phyloP scores from a whole-genome alignment of 2,888 invertebrate genomes.

The Watsonalla cultraria region DNA sequence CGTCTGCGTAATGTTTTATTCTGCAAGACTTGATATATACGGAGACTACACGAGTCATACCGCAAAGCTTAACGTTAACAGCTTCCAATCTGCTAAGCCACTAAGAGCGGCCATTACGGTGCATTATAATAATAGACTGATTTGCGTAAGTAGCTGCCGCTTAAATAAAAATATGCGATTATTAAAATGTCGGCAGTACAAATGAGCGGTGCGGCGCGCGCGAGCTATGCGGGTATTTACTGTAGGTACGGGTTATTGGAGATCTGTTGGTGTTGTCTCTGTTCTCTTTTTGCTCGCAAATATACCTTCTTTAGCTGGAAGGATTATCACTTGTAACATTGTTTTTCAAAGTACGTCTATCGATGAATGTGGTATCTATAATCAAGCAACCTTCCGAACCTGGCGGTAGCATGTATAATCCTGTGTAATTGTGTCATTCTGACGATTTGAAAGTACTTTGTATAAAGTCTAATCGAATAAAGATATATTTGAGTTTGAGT shows the following conservation, averaged over 20 bases:
- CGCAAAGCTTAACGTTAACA: not conserved
- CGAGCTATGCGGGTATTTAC: constrained; percentile 58
- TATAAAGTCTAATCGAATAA: no score
- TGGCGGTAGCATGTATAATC: no score
- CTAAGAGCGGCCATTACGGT: not conserved
- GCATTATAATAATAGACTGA: constrained; percentile 3
- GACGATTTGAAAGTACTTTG: no score
- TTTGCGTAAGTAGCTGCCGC: constrained; percentile 22
- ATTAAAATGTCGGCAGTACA: constrained; percentile 71
- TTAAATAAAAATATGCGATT: constrained; percentile 66
- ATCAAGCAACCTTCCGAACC: no score
- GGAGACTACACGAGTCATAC: not conserved
- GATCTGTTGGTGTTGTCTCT: constrained; percentile 19
- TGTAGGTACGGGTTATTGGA: constrained; percentile 54
- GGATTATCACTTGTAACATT: not conserved
- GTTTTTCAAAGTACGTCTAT: no score
- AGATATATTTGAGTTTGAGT: no score
- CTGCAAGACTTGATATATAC: no score
- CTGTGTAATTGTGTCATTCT: no score
- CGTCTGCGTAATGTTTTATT: no score
- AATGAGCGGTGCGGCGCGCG: constrained; percentile 56
- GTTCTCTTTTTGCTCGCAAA: not conserved
- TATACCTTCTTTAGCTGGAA: not conserved
- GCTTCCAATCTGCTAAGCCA: not conserved
- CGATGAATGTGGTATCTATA: no score